A percentile compares a stretch with the other conserved stretches of the same genome.
phyloP scores from a whole-genome alignment of 2,113 vertebrate genomes.

The Ceuthmochares aereus region DNA sequence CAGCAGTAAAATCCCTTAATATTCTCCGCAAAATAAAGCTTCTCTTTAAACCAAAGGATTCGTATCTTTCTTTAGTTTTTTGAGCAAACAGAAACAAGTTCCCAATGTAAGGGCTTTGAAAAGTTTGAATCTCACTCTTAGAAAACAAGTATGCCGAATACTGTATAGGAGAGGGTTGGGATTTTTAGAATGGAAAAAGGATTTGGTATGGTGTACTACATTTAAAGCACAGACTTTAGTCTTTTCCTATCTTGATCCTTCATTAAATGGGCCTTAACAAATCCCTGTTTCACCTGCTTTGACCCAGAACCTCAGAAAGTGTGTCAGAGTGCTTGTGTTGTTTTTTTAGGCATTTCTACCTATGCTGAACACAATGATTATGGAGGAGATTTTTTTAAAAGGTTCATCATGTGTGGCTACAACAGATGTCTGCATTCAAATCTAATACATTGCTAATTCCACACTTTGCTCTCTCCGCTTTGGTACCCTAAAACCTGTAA shows the following conservation, averaged over 20 bases:
- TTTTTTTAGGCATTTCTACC: neutral
- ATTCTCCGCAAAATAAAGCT: conserved; percentile 60
- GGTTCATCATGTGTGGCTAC: neutral
- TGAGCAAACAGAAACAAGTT: conserved; percentile 41
- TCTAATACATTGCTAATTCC: neutral
- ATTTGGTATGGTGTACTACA: neutral
- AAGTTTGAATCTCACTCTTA: conserved; percentile 45
- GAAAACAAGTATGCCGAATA: conserved; percentile 32
- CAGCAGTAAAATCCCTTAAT: conserved; percentile 66
- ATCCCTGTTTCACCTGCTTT: neutral
- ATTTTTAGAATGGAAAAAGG: neutral
- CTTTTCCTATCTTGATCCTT: neutral
- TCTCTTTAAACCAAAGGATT: conserved; percentile 60
- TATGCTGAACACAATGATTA: neutral
- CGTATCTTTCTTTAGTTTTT: conserved; percentile 47
- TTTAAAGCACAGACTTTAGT: neutral
- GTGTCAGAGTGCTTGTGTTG: neutral
- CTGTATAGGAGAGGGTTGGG: neutral
- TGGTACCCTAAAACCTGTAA: neutral
- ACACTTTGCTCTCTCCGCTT: neutral
- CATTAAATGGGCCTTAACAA: neutral
- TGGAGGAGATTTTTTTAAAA: neutral
- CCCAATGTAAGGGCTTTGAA: conserved; percentile 34
- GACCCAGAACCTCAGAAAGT: neutral
- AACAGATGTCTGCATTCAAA: neutral